Conservation (phyloP, 2,888 invertebrate genomes). For the Eremobia ochroleuca region DNA sequence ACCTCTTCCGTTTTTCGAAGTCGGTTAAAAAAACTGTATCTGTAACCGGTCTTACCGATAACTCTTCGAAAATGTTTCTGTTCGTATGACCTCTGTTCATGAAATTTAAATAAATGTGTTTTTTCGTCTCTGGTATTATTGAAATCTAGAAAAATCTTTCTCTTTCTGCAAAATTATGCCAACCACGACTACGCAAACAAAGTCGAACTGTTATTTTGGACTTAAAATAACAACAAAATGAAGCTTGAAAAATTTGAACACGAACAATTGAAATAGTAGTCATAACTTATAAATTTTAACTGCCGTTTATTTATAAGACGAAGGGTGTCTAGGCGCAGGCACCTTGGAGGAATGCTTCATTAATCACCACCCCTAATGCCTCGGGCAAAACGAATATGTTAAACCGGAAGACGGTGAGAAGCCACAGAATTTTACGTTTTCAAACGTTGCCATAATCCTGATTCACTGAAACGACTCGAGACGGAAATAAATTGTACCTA, state of each 20-base stretch:
- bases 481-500: constrained; percentile 67
- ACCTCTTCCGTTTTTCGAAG: background rate
- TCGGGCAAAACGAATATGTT: constrained; percentile 86
- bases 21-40: background rate
- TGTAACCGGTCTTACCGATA: background rate
- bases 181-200: background rate
- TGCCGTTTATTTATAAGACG: constrained; percentile 83
- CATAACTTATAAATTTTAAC: constrained; percentile 74
- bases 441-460: constrained; percentile 76
- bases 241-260: constrained; percentile 15
- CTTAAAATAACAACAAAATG: constrained; percentile 11
- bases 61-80: background rate
- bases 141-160: background rate
- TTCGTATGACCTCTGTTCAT: background rate
- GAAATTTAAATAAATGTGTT: constrained; percentile 1
- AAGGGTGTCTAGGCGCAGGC: constrained; percentile 76
- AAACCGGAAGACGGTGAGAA: constrained; percentile 81
- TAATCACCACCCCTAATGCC: constrained; percentile 87
- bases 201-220: background rate
- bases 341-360: constrained; percentile 81
- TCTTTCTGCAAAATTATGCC: background rate
- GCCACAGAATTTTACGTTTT: constrained; percentile 81
- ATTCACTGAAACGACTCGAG: constrained; percentile 72
- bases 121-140: background rate
- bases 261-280: constrained; percentile 39